Conservation (phyloP, 2,113 vertebrate species). For the Nerophis ophidion region DNA sequence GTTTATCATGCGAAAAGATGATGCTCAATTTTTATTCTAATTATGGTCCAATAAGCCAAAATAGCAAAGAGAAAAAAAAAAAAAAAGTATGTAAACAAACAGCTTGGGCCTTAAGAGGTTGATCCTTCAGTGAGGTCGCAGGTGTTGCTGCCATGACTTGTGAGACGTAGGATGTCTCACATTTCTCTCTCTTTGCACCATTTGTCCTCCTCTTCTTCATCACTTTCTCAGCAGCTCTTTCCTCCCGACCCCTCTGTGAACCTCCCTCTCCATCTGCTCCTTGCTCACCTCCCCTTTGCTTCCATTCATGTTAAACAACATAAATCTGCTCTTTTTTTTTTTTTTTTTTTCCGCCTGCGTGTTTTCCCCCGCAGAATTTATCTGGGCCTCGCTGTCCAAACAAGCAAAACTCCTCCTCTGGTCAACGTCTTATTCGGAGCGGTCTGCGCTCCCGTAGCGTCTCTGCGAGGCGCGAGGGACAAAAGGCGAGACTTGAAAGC, state of each 20-base stretch:
- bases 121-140: not conserved
- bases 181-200: not conserved
- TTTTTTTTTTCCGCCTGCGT: not conserved
- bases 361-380: slow-evolving; percentile 1
- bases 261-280: slow-evolving; percentile 9
- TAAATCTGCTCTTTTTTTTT: slow-evolving; percentile 9
- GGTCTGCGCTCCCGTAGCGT: slow-evolving; percentile 57
- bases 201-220: not conserved
- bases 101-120: too few relatives aligned
- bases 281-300: slow-evolving; percentile 5
- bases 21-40: too few relatives aligned
- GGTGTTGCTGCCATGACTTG: not conserved
- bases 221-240: not conserved
- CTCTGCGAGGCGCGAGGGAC: slow-evolving; percentile 34
- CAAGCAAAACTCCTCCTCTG: not conserved
- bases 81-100: too few relatives aligned
- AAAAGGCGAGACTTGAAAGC: slow-evolving; percentile 48
- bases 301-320: slow-evolving; percentile 1
- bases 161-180: too few relatives aligned
- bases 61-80: too few relatives aligned
- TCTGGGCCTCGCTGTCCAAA: not conserved
- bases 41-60: too few relatives aligned
- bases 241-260: slow-evolving; percentile 2
- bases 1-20: too few relatives aligned
- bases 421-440: slow-evolving; percentile 27